Conservation (phyloP, 2,888 invertebrate genomes). For the Hirtodrosophila trivittata region DNA sequence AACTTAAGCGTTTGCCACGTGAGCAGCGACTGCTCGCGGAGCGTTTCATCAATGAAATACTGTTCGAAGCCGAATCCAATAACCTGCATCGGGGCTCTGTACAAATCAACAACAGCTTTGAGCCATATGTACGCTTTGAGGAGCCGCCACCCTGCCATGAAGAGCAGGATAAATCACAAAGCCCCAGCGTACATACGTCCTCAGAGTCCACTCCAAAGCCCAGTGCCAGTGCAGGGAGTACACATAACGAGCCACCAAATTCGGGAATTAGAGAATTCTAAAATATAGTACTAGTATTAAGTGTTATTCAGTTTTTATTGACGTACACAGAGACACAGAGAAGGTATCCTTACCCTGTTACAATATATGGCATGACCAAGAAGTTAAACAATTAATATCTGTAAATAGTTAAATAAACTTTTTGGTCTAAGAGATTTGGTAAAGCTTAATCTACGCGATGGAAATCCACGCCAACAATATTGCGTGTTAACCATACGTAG, state of each 20-base stretch:
- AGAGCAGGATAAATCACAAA: slow-evolving; percentile 78
- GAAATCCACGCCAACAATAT: slow-evolving; percentile 64
- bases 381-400: slow-evolving; percentile 36
- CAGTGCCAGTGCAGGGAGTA: slow-evolving; percentile 16
- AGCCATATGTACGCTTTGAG: slow-evolving; percentile 80
- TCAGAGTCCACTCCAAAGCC: slow-evolving; percentile 62
- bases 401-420: slow-evolving; percentile 37
- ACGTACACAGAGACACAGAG: slow-evolving; percentile 12
- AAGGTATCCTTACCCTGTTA: neutral
- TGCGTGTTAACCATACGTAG: slow-evolving; percentile 84
- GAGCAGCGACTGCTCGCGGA: slow-evolving; percentile 82
- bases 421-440: slow-evolving; percentile 8
- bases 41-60: slow-evolving; percentile 82
- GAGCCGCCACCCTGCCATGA: slow-evolving; percentile 62
- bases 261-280: slow-evolving; percentile 55
- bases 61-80: slow-evolving; percentile 81
- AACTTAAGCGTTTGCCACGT: slow-evolving; percentile 77
- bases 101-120: slow-evolving; percentile 81
- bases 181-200: slow-evolving; percentile 78
- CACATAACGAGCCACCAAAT: slow-evolving; percentile 28
- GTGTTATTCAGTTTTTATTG: slow-evolving; percentile 70
- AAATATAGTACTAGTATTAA: slow-evolving; percentile 33
- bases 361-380: slow-evolving; percentile 13
- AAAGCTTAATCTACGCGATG: slow-evolving; percentile 58
- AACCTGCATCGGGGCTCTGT: slow-evolving; percentile 82